These are phyloP conservation scores for Ridgeia piscesae DNA, from an alignment of 1,140 invertebrate genomes.

Conservation along the genomic window DNA sequence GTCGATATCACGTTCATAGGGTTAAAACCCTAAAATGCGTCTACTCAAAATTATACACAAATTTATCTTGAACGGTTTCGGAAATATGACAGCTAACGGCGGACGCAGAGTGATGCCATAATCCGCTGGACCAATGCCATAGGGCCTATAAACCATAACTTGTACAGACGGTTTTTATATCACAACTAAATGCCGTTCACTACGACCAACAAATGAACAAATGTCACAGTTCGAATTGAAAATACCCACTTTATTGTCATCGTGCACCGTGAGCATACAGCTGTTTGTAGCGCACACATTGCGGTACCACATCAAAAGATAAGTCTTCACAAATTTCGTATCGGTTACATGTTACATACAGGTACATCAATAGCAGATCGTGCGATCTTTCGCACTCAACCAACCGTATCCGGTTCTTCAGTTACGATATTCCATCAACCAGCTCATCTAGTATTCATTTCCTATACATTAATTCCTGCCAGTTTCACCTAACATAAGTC, in stretches of 20 bases:
- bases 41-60: no score
- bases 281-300: background rate
- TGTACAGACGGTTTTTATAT: no score
- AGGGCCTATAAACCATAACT: no score
- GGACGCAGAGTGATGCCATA: no score
- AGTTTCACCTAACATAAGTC: background rate
- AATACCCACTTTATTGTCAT: background rate
- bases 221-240: background rate
- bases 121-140: no score
- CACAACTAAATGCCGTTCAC: no score
- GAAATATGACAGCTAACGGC: no score
- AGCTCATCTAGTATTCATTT: background rate
- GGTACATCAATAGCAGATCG: background rate
- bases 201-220: no score
- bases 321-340: background rate
- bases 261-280: background rate
- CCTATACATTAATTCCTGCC: background rate
- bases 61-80: no score
- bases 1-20: no score
- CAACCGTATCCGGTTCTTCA: background rate
- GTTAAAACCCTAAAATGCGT: no score
- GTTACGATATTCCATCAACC: background rate
- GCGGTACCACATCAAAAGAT: background rate
- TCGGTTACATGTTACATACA: background rate
- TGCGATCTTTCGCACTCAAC: background rate